Percentiles rank a stretch among this genome's conserved stretches.
Evolutionary conservation across 2,113 vertebrate species (phyloP).

Genomic region (Calonectris borealis): DNA sequence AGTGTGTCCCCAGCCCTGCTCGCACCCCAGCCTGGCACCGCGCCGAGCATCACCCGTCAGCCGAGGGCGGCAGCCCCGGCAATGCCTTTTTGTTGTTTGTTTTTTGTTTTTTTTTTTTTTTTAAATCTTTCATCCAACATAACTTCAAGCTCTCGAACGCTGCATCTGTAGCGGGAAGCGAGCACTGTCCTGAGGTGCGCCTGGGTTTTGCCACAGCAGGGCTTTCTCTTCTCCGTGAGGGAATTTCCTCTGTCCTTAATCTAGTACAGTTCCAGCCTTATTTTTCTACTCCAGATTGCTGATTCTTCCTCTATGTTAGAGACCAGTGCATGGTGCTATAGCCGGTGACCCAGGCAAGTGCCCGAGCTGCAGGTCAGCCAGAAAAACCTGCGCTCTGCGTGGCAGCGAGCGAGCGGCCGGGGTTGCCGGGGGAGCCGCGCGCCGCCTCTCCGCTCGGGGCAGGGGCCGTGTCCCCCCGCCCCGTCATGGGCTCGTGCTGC

Average conservation of each 20-base stretch:
- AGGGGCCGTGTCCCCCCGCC: neutral
- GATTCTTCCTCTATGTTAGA: constrained; percentile 59
- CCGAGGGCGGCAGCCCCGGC: neutral
- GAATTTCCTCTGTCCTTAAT: neutral
- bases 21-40: neutral
- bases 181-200: neutral
- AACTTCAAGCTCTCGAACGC: neutral
- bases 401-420: neutral
- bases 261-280: constrained; percentile 49
- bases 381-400: neutral
- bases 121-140: neutral
- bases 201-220: neutral
- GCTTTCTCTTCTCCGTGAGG: neutral
- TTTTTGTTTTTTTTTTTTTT: neutral
- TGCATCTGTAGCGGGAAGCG: neutral
- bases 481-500: neutral
- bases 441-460: neutral
- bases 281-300: constrained; percentile 61
- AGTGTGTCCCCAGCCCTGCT: neutral
- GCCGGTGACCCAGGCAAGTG: neutral
- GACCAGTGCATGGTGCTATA: constrained; percentile 60
- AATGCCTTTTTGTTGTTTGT: neutral
- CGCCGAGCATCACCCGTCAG: accelerated
- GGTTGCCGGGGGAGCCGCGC: neutral
- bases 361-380: neutral